Conservation (phyloP, 2,113 vertebrate species). For the Kobus ellipsiprymnus region DNA sequence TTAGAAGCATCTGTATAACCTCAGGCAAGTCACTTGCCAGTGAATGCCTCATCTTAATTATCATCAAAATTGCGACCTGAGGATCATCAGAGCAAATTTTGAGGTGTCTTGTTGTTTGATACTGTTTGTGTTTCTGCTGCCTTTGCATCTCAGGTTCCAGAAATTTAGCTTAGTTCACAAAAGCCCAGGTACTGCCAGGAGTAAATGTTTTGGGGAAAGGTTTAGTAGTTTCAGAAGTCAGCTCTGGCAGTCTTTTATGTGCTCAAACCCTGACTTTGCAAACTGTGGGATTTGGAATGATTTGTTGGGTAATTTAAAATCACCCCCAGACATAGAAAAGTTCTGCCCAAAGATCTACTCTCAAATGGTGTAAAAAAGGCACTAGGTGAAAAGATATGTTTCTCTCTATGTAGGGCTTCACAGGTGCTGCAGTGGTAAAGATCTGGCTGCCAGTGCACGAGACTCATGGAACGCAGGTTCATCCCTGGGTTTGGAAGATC, state of each 20-base stretch:
- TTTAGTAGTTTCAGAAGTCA: not conserved
- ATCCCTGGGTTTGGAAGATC: not conserved
- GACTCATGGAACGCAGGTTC: not conserved
- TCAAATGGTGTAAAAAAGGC: not conserved
- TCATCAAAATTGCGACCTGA: not conserved
- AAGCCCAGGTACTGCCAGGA: not conserved
- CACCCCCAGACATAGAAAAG: not conserved
- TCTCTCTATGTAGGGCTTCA: not conserved
- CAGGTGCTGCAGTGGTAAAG: not conserved
- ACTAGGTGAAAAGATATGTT: not conserved
- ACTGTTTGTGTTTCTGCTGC: not conserved
- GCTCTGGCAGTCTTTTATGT: not conserved
- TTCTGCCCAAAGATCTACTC: not conserved
- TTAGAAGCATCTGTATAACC: not conserved
- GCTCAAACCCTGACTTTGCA: not conserved
- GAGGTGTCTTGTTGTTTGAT: not conserved
- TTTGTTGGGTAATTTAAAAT: not conserved
- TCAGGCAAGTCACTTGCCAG: not conserved
- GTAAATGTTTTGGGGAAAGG: not conserved
- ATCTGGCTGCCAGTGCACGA: not conserved
- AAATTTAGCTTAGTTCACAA: not conserved
- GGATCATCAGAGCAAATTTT: not conserved
- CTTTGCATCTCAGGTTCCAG: not conserved
- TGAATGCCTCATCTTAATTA: not conserved
- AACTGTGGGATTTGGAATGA: not conserved